Evolutionary conservation across 2,113 vertebrate genomes (phyloP), one percentile per base, ranked within the genome.

Genomic region (Xiphias gladius): DNA sequence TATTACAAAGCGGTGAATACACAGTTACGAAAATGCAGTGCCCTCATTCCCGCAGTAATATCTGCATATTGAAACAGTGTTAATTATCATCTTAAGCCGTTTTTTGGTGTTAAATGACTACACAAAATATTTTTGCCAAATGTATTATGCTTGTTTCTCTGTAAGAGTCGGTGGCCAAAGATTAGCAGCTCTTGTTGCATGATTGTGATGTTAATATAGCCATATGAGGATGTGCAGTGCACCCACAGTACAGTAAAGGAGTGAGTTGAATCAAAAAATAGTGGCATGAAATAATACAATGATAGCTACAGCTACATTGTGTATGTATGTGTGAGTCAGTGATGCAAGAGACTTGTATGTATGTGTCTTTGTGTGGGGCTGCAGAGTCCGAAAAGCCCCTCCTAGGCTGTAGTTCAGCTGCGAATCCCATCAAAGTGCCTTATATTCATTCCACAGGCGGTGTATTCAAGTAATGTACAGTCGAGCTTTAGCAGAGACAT

Each of bases 351-450:
- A 11, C 1, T 0, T 35, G 17, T 50, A 39, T 76, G 62, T 74
- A 28, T 64, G 26, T 58, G 28, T 30, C n/a, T 76, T 48, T 32
- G 24, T 46, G 19, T 35, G 39, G 32, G 71, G n/a, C 41, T 39
- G 22, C 1, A 5, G 6, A 30, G 63, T 73, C 76, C 58, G 17
- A 70, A 39, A 89, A 81, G 10, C 63, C 66, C 39, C 48, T 71
- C n/a, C 70, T 83, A 81, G 84, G 69, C 80, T 82, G 82, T 90
- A 87, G 87, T 83, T 79, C 54, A 86, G 84, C 92, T 93, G 88
- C 89, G 92, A 85, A 84, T 88, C 77, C 82, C 85, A 83, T 93
- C 17, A 85, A 91, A 94, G 94, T 94, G 93, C 92, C 93, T 95
- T 94, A 89, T 85, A 69, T 54, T 68, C 64, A 80, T 91, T 84